Base-by-base conservation (phyloP, 1,140 invertebrate species). In the Polypedilum vanderplanki region DNA sequence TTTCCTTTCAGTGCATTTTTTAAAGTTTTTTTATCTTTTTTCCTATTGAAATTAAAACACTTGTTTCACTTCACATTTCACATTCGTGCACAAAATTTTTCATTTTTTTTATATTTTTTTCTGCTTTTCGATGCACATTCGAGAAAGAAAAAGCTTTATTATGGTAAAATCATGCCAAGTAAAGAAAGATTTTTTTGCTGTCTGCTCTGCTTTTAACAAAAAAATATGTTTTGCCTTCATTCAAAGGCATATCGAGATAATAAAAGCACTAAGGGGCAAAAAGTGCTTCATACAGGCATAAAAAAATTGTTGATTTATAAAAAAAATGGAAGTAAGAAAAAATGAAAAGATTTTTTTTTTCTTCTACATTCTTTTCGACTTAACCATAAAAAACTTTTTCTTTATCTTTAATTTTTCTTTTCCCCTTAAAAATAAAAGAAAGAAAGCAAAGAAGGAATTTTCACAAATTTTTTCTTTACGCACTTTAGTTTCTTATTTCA, bases 301-400 rank as follows among this genome's bases (percentile, higher is more conserved):
- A 12, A 57, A 57, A 57, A 57, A 57, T 46, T 57, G 46, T 57
- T 57, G 46, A 57, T n/a, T 57, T 57, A n/a, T 57, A 57, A 57
- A 57, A 57, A 57, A 46, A 46, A 46, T 33, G 24, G 5, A 33
- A 33, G 24, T 5, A 33, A 33, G 24, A 33, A 33, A n/a, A 33
- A 33, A 33, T 33, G 24, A 33, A 33, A 33, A 5, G 24, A 33
- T 33, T 33, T 33, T 33, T 5, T 1, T 33, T 3, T 33, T 57
- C 15, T 46, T 57, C 8, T 46, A 12, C n/a, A 15, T 57, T 57
- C 12, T 57, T 57, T 57, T 15, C 3, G 46, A 57, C 15, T n/a
- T 57, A 12, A 57, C 46, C 46, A 57, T n/a, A 12, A 57, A n/a
- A 12, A n/a, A 15, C 10, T 3, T 57, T 57, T 57, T 57, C n/a